A percentile compares a stretch with the other conserved stretches of the same genome.
Conservation (phyloP, 2,888 invertebrate species). For the Apotomis turbidana region DNA sequence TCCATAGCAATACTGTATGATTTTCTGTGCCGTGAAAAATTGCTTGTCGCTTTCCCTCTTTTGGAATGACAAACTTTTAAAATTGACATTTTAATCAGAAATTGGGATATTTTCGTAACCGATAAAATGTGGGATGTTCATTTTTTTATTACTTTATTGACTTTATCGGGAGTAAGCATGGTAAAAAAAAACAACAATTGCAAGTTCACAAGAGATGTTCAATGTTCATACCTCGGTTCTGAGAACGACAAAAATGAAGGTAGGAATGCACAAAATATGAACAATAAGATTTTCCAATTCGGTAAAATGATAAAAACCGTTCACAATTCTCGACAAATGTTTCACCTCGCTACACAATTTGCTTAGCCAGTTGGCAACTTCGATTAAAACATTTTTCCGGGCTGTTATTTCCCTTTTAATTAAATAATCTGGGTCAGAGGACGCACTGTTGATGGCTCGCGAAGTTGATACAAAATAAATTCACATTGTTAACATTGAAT, state of each 20-base stretch:
- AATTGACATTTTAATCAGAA: no score
- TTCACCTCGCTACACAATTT: not conserved
- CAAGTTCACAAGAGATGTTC: no score
- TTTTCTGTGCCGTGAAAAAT: no score
- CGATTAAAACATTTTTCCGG: not conserved
- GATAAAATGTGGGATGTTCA: no score
- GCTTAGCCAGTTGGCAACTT: not conserved
- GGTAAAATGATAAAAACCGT: not conserved
- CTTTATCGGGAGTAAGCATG: no score
- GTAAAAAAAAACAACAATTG: no score
- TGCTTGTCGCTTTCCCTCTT: no score
- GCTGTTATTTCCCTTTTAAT: conserved; percentile 1
- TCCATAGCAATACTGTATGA: no score
- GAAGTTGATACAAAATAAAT: not conserved
- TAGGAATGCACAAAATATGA: not conserved
- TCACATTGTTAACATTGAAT: not conserved
- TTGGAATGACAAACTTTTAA: no score
- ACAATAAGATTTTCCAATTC: not conserved
- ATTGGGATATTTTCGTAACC: no score
- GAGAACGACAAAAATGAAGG: not conserved
- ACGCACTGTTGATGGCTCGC: not conserved
- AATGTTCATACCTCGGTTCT: no score
- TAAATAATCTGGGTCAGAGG: not conserved
- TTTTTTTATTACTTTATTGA: no score
- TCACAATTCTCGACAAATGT: not conserved